A percentile compares a stretch with the other conserved stretches of the same genome.
Conservation (phyloP, 2,797 vertebrate species). For the Vireo griseus region DNA sequence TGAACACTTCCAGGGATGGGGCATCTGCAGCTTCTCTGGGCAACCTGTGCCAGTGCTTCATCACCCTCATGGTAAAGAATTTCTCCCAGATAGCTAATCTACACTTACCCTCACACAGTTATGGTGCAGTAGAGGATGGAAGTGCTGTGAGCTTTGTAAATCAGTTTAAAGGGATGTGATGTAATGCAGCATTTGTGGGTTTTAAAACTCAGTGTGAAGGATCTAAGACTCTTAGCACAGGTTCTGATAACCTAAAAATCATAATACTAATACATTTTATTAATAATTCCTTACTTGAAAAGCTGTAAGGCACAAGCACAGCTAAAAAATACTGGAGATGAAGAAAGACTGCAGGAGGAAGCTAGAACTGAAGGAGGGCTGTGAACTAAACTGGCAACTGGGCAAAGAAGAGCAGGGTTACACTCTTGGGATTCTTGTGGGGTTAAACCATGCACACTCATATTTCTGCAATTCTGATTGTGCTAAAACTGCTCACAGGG, state of each 20-base stretch:
- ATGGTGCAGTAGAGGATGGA: background rate
- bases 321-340: background rate
- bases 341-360: background rate
- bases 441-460: background rate
- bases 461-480: background rate
- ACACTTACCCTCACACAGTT: background rate
- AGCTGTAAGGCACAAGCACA: background rate
- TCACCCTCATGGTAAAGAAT: background rate
- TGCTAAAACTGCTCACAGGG: background rate
- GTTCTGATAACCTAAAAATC: background rate
- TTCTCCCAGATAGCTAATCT: background rate
- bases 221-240: background rate
- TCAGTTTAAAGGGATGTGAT: background rate
- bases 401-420: background rate
- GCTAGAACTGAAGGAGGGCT: background rate
- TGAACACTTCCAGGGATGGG: background rate
- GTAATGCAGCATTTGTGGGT: accelerated
- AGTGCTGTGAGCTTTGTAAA: background rate
- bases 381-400: background rate
- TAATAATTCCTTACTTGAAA: background rate
- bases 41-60: background rate
- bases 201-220: background rate
- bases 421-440: accelerated
- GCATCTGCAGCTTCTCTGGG: background rate
- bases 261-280: background rate